Percentiles rank a stretch among this genome's conserved stretches.
Evolutionary conservation across 2,888 invertebrate species (phyloP).

Genomic region (Imbricaverruca yamaguchii): DNA sequence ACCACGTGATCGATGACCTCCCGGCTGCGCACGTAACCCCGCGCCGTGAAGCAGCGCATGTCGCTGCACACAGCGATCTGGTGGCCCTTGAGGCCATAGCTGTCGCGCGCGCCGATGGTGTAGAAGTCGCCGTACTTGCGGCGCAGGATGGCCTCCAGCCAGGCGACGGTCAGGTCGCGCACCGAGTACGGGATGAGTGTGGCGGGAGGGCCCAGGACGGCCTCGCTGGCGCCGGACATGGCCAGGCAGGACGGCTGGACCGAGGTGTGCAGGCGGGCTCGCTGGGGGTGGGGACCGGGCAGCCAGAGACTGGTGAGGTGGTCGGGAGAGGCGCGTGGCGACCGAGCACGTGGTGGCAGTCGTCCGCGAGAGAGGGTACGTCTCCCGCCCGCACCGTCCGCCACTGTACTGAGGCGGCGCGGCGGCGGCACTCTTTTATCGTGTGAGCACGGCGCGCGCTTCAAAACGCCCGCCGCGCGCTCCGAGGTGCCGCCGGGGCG

Average conservation of each 20-base stretch:
- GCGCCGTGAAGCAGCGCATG: conserved; percentile 4
- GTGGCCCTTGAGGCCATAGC: neutral
- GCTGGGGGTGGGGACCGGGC: no score
- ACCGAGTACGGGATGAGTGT: neutral
- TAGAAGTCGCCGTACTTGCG: neutral
- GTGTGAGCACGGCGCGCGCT: neutral
- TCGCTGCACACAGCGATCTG: conserved; percentile 6
- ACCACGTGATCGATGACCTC: conserved; percentile 4
- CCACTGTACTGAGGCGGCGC: neutral
- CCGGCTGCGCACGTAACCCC: neutral
- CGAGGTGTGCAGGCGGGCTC: no score
- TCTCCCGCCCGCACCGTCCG: neutral
- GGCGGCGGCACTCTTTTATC: neutral
- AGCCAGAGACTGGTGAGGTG: no score
- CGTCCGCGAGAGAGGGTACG: neutral
- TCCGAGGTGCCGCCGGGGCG: neutral
- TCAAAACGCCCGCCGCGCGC: neutral
- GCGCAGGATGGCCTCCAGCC: conserved; percentile 11
- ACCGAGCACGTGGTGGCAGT: neutral
- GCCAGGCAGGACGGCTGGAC: neutral
- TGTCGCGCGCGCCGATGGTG: neutral
- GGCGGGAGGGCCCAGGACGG: neutral
- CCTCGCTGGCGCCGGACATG: neutral
- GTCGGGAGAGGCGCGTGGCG: neutral
- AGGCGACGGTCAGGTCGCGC: neutral